A percentile compares a stretch with the other conserved stretches of the same genome.
These are phyloP conservation scores for Norana najaformis DNA, from an alignment of 2,888 invertebrate genomes.

Conservation along the genomic window DNA sequence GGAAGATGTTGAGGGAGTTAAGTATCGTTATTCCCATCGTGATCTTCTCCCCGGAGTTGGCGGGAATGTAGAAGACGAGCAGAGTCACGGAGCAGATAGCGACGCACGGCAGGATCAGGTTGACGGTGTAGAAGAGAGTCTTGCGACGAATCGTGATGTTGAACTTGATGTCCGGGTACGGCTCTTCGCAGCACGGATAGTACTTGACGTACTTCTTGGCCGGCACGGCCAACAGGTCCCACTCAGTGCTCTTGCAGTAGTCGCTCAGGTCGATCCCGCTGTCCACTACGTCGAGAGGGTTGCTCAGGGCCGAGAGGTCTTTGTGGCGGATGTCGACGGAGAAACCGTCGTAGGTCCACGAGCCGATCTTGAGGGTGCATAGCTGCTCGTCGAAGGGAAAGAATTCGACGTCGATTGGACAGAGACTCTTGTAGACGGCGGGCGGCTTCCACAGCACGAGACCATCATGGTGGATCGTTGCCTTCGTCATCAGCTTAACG, in stretches of 20 bases:
- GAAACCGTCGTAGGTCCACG: slow-evolving; percentile 72
- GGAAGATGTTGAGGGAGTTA: slow-evolving; percentile 98
- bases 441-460: slow-evolving; percentile 74
- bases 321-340: slow-evolving; percentile 50
- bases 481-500: slow-evolving; percentile 48
- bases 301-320: slow-evolving; percentile 36
- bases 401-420: slow-evolving; percentile 65
- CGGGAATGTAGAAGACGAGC: slow-evolving; percentile 93
- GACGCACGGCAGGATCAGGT: slow-evolving; percentile 93
- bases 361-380: slow-evolving; percentile 88
- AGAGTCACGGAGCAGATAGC: slow-evolving; percentile 95
- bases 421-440: slow-evolving; percentile 88
- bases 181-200: slow-evolving; percentile 63
- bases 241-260: slow-evolving; percentile 61
- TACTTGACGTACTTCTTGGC: slow-evolving; percentile 66
- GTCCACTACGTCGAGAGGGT: slow-evolving; percentile 46
- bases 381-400: slow-evolving; percentile 75
- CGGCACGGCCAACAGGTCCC: slow-evolving; percentile 69
- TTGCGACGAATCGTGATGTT: slow-evolving; percentile 63
- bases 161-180: slow-evolving; percentile 64
- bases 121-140: slow-evolving; percentile 92
- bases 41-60: slow-evolving; percentile 97
- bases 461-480: slow-evolving; percentile 45
- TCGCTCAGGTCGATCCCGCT: slow-evolving; percentile 60
- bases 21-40: slow-evolving; percentile 93